Evolutionary conservation across 2,888 invertebrate genomes (phyloP).

Genomic region (Idaea biselata): DNA sequence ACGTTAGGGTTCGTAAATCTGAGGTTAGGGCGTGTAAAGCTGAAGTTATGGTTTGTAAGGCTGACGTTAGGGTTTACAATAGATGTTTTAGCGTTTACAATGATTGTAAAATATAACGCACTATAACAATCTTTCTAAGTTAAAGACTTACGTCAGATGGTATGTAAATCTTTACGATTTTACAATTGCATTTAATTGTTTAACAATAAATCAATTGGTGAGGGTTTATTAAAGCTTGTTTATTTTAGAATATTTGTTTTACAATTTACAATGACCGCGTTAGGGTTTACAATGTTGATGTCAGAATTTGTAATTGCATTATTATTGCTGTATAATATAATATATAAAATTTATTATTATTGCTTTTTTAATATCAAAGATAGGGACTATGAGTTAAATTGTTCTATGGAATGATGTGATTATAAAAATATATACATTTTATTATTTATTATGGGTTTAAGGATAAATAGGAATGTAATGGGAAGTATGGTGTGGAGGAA

Average conservation of each 20-base stretch:
- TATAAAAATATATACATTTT: slow-evolving; percentile 17
- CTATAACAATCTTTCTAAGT: not conserved
- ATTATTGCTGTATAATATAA: no score
- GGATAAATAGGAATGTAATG: slow-evolving; percentile 19
- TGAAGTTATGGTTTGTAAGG: no score
- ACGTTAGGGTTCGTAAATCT: not conserved
- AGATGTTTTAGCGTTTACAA: not conserved
- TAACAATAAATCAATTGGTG: no score
- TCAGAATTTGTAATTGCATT: slow-evolving; percentile 8
- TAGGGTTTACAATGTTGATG: not conserved
- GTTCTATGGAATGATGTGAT: slow-evolving; percentile 22
- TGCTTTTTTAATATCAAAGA: slow-evolving; percentile 10
- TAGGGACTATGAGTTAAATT: slow-evolving; percentile 14
- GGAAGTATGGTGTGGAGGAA: slow-evolving; percentile 14
- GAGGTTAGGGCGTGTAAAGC: not conserved
- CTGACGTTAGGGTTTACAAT: no score
- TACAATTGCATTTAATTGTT: no score
- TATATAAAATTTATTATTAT: slow-evolving; percentile 6
- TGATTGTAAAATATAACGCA: not conserved
- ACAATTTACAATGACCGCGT: not conserved
- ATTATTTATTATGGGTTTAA: slow-evolving; percentile 6
- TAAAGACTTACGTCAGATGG: slow-evolving; percentile 4
- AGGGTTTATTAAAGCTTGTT: no score
- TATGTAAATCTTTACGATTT: not conserved
- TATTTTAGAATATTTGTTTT: no score